Conservation (phyloP, 2,888 invertebrate genomes). For the Sthenelais limicola region DNA sequence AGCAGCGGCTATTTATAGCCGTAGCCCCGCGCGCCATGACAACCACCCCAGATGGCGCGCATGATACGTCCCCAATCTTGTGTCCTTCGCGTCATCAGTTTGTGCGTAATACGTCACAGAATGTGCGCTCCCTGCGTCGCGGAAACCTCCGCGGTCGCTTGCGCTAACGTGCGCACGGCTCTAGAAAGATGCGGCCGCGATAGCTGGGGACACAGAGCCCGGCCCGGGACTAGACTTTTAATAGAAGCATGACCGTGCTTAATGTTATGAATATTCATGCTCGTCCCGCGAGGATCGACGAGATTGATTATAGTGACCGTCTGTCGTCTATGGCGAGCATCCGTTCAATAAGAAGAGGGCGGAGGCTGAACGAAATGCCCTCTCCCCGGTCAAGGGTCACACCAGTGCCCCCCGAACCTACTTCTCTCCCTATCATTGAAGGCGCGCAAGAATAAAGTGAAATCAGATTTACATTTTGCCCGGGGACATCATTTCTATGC, state of each 20-base stretch:
- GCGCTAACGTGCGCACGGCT: neutral
- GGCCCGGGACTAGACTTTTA: slow-evolving; percentile 1
- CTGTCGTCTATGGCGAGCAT: too few relatives aligned
- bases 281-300: neutral
- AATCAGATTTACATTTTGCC: slow-evolving; percentile 10
- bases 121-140: neutral
- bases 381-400: neutral
- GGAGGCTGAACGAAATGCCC: neutral
- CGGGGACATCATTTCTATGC: neutral
- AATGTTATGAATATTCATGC: slow-evolving; percentile 37
- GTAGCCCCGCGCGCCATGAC: too few relatives aligned
- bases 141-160: too few relatives aligned
- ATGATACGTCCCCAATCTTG: slow-evolving; percentile 28
- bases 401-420: neutral
- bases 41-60: slow-evolving; percentile 31
- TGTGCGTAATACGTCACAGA: slow-evolving; percentile 14
- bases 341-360: too few relatives aligned
- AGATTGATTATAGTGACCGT: neutral
- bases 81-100: slow-evolving; percentile 18
- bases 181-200: neutral
- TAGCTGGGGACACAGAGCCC: neutral
- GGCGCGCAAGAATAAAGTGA: neutral
- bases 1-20: too few relatives aligned
- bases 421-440: neutral
- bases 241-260: slow-evolving; percentile 28